Evolutionary conservation across 1,140 invertebrate genomes (phyloP), one percentile per base, ranked within the genome.

Genomic region (Caenorhabditis remanei): DNA sequence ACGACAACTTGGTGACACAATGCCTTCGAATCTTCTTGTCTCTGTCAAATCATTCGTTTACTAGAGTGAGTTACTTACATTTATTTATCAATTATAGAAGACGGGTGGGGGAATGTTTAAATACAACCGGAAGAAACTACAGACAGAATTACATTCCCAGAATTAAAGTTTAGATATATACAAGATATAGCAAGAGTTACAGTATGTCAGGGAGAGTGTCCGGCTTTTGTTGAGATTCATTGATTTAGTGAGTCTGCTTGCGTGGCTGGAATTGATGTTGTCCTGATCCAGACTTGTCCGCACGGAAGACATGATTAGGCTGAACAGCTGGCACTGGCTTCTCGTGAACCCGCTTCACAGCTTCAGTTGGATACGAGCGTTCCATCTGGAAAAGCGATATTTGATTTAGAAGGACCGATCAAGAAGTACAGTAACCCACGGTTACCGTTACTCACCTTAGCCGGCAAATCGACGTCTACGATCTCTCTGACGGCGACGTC

Each of bases 241-340:
- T n/a, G n/a, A n/a, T n/a, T 79, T 79, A 79, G 24, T 79, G 71
- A 46, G 50, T 83, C 48, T 63, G 56, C 55, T 71, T 83, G 56
- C 86, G 75, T 53, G 86, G 86, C 86, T 87, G 86, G 71, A 87
- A 83, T 48, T 48, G 48, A 7, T 58, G 79, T 11, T 67, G 53
- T 50, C 71, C 83, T 5, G 46, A 24, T 50, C 71, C 83, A n/a
- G 46, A 24, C 19, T 87, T 55, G 24, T 40, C 65, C 14, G 56
- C 71, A 87, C 86, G 86, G 43, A 48, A 65, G 24, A 85, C 58
- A 41, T 55, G 55, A 19, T 19, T 21, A 14, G 67, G 79, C 41
- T 87, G 86, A 83, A 79, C 16, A 2, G 56, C 48, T 41, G 86
- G 86, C 14, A 43, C 16, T 14, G 75, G 71, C 65, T 87, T 87